Evolutionary conservation across 2,113 vertebrate genomes (phyloP).

Genomic region (Dasyprocta punctata): DNA sequence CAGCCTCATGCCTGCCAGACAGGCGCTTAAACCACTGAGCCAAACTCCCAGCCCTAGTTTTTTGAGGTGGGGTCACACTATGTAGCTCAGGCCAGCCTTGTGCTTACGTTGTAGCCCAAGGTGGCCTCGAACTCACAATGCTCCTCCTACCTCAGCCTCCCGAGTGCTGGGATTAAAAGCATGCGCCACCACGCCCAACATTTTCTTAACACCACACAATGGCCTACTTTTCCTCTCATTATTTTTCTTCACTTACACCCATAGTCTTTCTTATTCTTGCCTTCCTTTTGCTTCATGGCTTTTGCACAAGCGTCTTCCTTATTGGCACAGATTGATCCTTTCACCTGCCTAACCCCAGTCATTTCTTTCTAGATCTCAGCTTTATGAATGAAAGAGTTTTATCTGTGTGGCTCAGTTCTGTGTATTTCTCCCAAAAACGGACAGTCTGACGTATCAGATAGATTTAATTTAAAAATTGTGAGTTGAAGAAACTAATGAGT

Average conservation of each 20-base stretch:
- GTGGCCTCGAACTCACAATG: too few species aligned
- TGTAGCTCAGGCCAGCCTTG: too few species aligned
- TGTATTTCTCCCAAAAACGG: neutral
- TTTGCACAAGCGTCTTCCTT: neutral
- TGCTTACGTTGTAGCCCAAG: too few species aligned
- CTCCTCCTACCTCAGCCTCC: too few species aligned
- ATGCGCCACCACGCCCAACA: too few species aligned
- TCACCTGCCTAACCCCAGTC: neutral
- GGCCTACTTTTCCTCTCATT: neutral
- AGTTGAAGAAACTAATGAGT: neutral
- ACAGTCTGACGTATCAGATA: neutral
- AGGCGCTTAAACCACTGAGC: too few species aligned
- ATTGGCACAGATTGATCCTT: neutral
- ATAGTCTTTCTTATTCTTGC: neutral
- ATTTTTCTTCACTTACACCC: neutral
- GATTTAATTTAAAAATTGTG: neutral
- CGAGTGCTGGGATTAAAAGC: too few species aligned
- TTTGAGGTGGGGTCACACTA: too few species aligned
- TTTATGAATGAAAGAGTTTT: neutral
- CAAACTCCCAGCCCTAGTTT: too few species aligned
- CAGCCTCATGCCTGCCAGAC: too few species aligned
- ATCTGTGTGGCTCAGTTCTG: neutral
- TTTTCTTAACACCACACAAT: neutral
- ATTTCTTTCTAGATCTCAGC: neutral
- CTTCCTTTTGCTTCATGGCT: neutral